Base-by-base conservation (phyloP, 92 coral and sea anemone species). In the Actinernus sp. region DNA sequence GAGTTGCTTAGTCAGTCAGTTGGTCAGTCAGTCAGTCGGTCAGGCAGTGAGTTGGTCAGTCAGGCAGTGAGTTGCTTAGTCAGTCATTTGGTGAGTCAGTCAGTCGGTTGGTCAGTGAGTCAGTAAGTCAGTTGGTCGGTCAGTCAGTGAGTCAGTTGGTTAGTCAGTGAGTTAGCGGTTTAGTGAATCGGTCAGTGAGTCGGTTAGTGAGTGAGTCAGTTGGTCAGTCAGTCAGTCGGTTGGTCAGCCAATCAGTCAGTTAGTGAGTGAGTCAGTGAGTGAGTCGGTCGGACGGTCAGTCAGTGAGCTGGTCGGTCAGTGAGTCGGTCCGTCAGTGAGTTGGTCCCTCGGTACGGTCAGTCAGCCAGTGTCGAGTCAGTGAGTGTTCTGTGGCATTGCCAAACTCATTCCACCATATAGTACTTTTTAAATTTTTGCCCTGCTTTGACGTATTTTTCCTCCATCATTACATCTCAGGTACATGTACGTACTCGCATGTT, bases 101-200 rank as follows among this genome's bases (percentile, higher is more conserved):
- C 36, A 3, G 58, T 51, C 58, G 29, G 58, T 49, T 31, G 26
- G 56, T 51, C 58, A 51, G 58, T 51, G 32, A 51, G 58, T 51
- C 58, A 51, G 58, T 51, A 16, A 3, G 58, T 49, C 55, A 1
- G 55, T 49, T 29, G 12, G 55, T 49, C 55, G 1, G 55, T 0
- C 26, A 18, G 55, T 49, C 55, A 1, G 55, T 49, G 26, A 49
- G 55, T 49, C 55, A 23, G 58, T 1, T 51, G 4, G 49, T 49
- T 46, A 2, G 74, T 30, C 49, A 29, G 28, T 49, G 46, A 27
- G 60, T 19, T 46, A 27, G 29, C 43, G 25, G 12, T 51, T 61
- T 34, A 40, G 33, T 40, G 49, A 36, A 49, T 31, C 49, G 19
- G 67, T 31, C 67, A 9, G 65, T 32, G 46, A 3, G 65, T 32